A percentile compares a stretch with the other conserved stretches of the same genome.
Evolutionary conservation across 2,888 invertebrate genomes (phyloP).

Genomic region (Cylloceria caligata): DNA sequence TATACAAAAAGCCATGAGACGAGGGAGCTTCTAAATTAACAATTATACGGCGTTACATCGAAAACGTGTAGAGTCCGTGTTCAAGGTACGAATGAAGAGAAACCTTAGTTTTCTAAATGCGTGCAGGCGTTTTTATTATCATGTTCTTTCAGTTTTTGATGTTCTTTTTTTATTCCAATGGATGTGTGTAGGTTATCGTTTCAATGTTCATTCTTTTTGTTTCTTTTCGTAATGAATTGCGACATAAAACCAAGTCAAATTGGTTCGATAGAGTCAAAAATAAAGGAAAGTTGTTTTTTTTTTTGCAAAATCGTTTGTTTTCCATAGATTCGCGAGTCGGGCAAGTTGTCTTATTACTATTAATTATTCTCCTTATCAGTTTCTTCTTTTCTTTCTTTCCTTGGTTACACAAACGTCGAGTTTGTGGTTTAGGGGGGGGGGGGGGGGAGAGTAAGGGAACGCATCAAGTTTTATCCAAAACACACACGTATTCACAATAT

Average conservation of each 20-base stretch:
- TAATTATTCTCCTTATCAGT: constrained; percentile 28
- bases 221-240: constrained; percentile 45
- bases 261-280: constrained; percentile 69
- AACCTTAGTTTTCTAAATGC: constrained; percentile 54
- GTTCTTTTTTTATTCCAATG: constrained; percentile 8
- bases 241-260: constrained; percentile 69
- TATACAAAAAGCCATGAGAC: constrained; percentile 83
- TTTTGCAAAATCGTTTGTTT: constrained; percentile 49
- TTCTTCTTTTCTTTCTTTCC: neutral
- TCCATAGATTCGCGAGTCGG: constrained; percentile 49
- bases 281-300: neutral
- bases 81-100: constrained; percentile 73
- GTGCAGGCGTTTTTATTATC: constrained; percentile 38
- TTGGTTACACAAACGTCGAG: constrained; percentile 6
- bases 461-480: constrained; percentile 40
- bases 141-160: constrained; percentile 26
- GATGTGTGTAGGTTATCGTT: constrained; percentile 21
- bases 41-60: constrained; percentile 74
- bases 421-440: neutral
- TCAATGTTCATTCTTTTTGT: constrained; percentile 13
- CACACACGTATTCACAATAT: constrained; percentile 54
- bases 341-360: constrained; percentile 42
- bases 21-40: constrained; percentile 76
- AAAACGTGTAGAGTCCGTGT: constrained; percentile 75
- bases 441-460: neutral